A percentile compares a stretch with the other conserved stretches of the same genome.
These are phyloP conservation scores for Hyles lineata DNA, from an alignment of 2,888 invertebrate genomes.

Conservation along the genomic window DNA sequence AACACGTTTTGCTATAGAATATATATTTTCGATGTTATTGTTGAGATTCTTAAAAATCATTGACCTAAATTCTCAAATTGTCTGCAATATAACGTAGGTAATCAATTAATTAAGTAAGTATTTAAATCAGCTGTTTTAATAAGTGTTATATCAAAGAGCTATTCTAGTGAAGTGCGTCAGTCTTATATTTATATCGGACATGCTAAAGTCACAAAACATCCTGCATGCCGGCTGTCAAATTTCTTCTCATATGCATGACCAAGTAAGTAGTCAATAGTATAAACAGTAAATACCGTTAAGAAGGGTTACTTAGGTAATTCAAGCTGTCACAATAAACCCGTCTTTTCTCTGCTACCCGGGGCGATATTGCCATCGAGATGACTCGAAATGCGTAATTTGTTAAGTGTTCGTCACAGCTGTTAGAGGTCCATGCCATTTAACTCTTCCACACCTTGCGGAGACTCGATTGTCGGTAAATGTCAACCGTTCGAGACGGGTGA, in stretches of 20 bases:
- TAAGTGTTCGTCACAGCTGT: conserved; percentile 11
- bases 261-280: not conserved
- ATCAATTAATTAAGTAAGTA: too few species aligned
- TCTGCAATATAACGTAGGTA: too few species aligned
- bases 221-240: not conserved
- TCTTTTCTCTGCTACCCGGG: not conserved
- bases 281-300: not conserved
- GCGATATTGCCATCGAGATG: not conserved
- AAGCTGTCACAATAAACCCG: conserved; percentile 4
- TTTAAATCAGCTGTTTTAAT: too few species aligned
- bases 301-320: not conserved
- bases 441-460: conserved; percentile 17
- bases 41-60: too few species aligned
- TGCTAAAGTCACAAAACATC: not conserved
- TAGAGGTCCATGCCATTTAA: conserved; percentile 9
- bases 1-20: too few species aligned
- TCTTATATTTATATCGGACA: too few species aligned
- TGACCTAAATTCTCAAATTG: too few species aligned
- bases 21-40: too few species aligned
- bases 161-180: too few species aligned
- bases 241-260: not conserved
- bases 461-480: conserved; percentile 22
- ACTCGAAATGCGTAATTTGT: conserved; percentile 15
- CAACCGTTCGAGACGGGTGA: conserved; percentile 22
- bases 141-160: too few species aligned